A percentile compares a stretch with the other conserved stretches of the same genome.
Evolutionary conservation across 2,797 vertebrate species (phyloP).

Genomic region (Phataginus tricuspis): DNA sequence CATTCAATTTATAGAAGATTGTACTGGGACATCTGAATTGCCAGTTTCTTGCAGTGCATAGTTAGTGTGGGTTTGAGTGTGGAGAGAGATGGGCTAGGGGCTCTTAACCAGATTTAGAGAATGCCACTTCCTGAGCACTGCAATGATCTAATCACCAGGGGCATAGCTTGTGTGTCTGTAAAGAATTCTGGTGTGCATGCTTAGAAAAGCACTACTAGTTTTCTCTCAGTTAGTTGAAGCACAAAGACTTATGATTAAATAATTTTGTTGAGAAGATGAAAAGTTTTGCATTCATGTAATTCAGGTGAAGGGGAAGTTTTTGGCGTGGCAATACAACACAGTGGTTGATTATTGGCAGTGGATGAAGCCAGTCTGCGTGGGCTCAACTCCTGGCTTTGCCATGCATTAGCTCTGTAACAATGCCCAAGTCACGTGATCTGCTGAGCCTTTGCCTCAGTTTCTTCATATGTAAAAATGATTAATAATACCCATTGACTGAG

Average conservation of each 20-base stretch:
- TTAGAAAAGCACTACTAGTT: slow-evolving; percentile 21
- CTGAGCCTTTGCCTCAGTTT: slow-evolving; percentile 24
- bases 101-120: slow-evolving; percentile 62
- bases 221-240: slow-evolving; percentile 16
- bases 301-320: slow-evolving; percentile 30
- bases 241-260: slow-evolving; percentile 8
- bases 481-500: neutral
- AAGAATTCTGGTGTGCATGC: slow-evolving; percentile 46
- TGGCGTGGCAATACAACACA: neutral
- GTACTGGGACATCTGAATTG: slow-evolving; percentile 23
- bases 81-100: slow-evolving; percentile 61
- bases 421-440: neutral
- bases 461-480: slow-evolving; percentile 11
- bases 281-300: slow-evolving; percentile 34
- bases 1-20: slow-evolving; percentile 47
- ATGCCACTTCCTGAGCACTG: slow-evolving; percentile 56
- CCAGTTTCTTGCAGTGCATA: slow-evolving; percentile 33
- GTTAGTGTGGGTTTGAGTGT: slow-evolving; percentile 48
- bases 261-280: slow-evolving; percentile 16
- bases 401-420: neutral
- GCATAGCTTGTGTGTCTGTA: slow-evolving; percentile 24
- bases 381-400: neutral
- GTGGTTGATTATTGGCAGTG: neutral
- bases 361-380: neutral
- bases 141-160: slow-evolving; percentile 44